Evolutionary conservation across 2,888 invertebrate species (phyloP), one percentile per base, ranked within the genome.

Genomic region (Cacoxenus indagator): DNA sequence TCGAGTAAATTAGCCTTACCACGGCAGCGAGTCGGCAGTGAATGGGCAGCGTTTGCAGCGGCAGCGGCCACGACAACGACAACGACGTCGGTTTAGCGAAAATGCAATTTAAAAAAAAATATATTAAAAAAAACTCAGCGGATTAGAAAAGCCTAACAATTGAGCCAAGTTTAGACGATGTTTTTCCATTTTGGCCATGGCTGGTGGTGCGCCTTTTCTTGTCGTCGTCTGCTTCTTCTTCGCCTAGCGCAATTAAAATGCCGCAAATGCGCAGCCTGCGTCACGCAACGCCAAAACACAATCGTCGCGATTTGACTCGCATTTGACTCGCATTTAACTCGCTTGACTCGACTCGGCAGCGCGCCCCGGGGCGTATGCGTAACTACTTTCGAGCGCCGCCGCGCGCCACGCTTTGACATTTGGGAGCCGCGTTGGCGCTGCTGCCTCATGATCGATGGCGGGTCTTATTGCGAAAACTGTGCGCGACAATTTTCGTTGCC

Each of bases 401-500:
- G 61, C 61, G 43, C 37, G 43, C n/a, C 43, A 61, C 37, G 43
- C n/a, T 61, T 61, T 61, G 61, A 43, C 61, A 61, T 61, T 61
- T 43, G 14, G 17, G 11, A 43, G 61, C 22, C 43, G 61, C 61
- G 61, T 61, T 61, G 61, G 61, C 61, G 61, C 61, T 43, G 9
- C 31, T 11, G 76, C 71, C 66, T 67, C 70, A 72, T 81, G 83
- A 81, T 82, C 77, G 77, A 81, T 81, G 80, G 78, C 76, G 76
- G 75, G 83, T 82, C 82, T 82, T 82, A 82, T 81, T 82, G 76
- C 75, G 78, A 77, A 81, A 76, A 78, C 74, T 80, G 80, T 80
- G 76, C 45, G 45, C 81, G 82, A 81, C 82, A 82, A 54, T 82
- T 80, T 76, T 76, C 75, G 77, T 73, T 72, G 73, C 70, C 71